Base-by-base conservation (phyloP, 2,797 vertebrate species). In the Nasua narica region DNA sequence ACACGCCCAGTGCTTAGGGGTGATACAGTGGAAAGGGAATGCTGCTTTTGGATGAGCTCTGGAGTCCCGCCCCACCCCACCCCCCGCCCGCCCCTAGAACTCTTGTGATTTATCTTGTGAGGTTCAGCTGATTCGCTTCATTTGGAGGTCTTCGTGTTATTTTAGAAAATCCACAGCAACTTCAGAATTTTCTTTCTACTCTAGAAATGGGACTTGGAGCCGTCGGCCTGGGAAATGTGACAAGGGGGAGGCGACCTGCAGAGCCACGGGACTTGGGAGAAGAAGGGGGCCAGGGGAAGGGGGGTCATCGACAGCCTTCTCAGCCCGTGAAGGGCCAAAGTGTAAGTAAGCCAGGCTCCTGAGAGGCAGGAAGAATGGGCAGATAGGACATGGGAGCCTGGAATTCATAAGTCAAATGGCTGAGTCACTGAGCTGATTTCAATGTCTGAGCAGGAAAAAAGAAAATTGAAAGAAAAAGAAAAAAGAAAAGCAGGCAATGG, bases 351-450 rank as follows among this genome's bases (percentile, higher is more conserved):
- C 3, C 21, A 3, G 32, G 46, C n/a, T 90, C 85, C 79, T 46
- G n/a, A 90, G 78, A 90, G 69, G 48, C 43, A 85, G 85, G 72
- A 69, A 62, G 35, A 46, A 14, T 6, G 27, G 43, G 19, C 58
- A 89, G 74, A 40, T 29, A 54, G 87, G 40, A 67, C 60, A 16
- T 0, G 0, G 67, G 84, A 86, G 35, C 56, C 92, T 87, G 76
- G 79, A 95, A 90, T 70, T 74, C 37, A 85, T 62, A 89, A 94
- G 54, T 74, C 92, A 81, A 92, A 67, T 21, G 65, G 93, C 95
- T 97, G 96, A 98, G 87, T 96, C 94, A 95, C 43, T 62, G 77
- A 88, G 87, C 67, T 92, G 58, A 96, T 96, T 89, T 93, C 84
- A 87, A 85, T 87, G 62, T 93, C 72, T 94, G 69, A 74, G 83